Percentiles rank a stretch among this genome's conserved stretches.
Evolutionary conservation across 2,113 vertebrate species (phyloP).

Genomic region (Sylvia atricapilla): DNA sequence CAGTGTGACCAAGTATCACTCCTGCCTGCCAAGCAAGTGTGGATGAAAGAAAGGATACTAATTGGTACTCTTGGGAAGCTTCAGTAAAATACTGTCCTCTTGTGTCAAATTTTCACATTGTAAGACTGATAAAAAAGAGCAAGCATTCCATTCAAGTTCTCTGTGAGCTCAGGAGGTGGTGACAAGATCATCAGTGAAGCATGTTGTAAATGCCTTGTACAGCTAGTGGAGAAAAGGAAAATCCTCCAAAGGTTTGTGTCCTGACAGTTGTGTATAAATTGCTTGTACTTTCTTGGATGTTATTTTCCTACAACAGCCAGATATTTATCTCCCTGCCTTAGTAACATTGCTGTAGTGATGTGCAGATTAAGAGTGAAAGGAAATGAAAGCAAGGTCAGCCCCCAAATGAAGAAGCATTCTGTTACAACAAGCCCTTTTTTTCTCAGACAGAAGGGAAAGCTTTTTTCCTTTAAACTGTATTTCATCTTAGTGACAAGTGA

Average conservation of each 20-base stretch:
- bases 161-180: not conserved
- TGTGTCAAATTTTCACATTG: not conserved
- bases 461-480: not conserved
- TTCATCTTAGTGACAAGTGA: not conserved
- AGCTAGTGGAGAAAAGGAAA: not conserved
- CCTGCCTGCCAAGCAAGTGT: not conserved
- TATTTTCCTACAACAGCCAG: not conserved
- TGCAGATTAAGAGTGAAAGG: not conserved
- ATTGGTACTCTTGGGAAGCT: not conserved
- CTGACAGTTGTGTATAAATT: not conserved
- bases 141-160: not conserved
- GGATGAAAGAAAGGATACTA: not conserved
- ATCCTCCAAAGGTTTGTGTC: not conserved
- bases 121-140: not conserved
- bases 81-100: not conserved
- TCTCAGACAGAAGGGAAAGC: not conserved
- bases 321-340: not conserved
- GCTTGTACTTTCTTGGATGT: not conserved
- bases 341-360: not conserved
- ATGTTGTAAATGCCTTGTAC: not conserved
- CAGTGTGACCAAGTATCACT: not conserved
- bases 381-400: slow-evolving; percentile 6
- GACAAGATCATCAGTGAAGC: not conserved
- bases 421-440: not conserved
- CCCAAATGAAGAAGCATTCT: not conserved